A percentile compares a stretch with the other conserved stretches of the same genome.
phyloP scores from a whole-genome alignment of 2,888 invertebrate genomes.

The Drosophila borborema region DNA sequence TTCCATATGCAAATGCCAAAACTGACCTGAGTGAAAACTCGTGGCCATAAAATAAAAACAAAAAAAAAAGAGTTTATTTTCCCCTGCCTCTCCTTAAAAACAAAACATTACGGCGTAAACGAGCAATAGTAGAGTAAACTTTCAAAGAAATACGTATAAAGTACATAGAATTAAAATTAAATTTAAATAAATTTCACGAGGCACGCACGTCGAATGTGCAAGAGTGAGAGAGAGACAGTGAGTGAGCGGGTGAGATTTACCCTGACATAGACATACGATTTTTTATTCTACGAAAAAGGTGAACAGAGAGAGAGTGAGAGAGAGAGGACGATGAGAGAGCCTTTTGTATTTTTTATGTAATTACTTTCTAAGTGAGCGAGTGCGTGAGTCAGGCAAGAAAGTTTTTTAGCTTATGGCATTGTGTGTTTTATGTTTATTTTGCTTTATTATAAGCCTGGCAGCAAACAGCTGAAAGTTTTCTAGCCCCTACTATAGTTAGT shows the following conservation, averaged over 20 bases:
- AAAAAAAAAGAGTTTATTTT: constrained; percentile 5
- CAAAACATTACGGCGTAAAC: constrained; percentile 27
- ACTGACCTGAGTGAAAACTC: constrained; percentile 56
- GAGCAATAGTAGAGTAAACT: constrained; percentile 28
- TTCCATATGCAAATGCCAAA: constrained; percentile 40
- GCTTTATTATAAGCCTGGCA: constrained; percentile 26
- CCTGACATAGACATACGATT: constrained; percentile 16
- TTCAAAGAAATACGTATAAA: constrained; percentile 31
- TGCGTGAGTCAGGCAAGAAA: constrained; percentile 73
- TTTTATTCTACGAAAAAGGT: constrained; percentile 11
- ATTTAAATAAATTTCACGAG: constrained; percentile 75
- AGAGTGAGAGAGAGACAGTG: constrained; percentile 39
- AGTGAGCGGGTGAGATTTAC: constrained; percentile 40
- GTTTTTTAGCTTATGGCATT: constrained; percentile 67
- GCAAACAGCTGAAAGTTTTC: constrained; percentile 49
- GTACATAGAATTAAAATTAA: constrained; percentile 73
- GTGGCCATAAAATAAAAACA: constrained; percentile 46
- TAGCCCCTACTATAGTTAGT: constrained; percentile 31
- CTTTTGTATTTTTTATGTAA: constrained; percentile 68
- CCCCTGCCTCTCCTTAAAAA: constrained; percentile 5
- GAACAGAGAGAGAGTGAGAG: background rate
- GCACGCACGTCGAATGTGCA: constrained; percentile 60
- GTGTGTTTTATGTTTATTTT: constrained; percentile 17
- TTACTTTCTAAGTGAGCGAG: constrained; percentile 72
- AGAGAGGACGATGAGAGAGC: too few species aligned